Base-by-base conservation (phyloP, 1,140 invertebrate genomes). In the Hycleus phaleratus region DNA sequence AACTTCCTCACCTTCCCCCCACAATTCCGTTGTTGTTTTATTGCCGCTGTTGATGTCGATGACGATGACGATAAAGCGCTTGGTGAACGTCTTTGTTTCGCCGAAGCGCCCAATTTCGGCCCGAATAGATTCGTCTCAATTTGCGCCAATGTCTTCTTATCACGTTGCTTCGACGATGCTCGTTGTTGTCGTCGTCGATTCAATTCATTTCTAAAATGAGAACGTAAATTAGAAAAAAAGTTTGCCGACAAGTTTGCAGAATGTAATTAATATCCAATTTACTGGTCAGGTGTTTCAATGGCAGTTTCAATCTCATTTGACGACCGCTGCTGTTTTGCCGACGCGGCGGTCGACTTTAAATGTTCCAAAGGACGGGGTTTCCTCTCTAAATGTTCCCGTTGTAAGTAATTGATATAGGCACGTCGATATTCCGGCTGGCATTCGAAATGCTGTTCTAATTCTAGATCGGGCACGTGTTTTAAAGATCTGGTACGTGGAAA, bases 381-480 rank as follows among this genome's bases (percentile, higher is more conserved):
- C 7, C 62, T 46, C 26, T 63, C 62, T 4, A 72, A 49, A 50
- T 65, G 65, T 59, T 74, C 73, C 38, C 71, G 63, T 24, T 69
- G 70, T 42, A 74, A 59, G 53, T 73, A 74, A 64, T 73, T 68
- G 3, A 69, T 64, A 59, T 73, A 74, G 8, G 72, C 72, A 62
- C 73, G 76, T 47, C 73, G 73, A 56, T 81, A 79, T 61, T 81
- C 78, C 0, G 78, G 78, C 47, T 75, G 73, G 42, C 75, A 68
- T 18, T 79, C 74, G 25, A 77, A 69, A 9, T 68, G 68, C 43
- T 64, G 58, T n/a, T 63, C 56, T 55, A 60, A 62, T 39, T 59
- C 39, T 10, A 56, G 51, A 4, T 42, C 40, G 10, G 40, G 11
- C 11, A n/a, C 11, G 11, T 42, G 40, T 42, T 42, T 42, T 10